A percentile compares a stretch with the other conserved stretches of the same genome.
phyloP scores from a whole-genome alignment of 2,797 vertebrate species.

The Eulemur coronatus region DNA sequence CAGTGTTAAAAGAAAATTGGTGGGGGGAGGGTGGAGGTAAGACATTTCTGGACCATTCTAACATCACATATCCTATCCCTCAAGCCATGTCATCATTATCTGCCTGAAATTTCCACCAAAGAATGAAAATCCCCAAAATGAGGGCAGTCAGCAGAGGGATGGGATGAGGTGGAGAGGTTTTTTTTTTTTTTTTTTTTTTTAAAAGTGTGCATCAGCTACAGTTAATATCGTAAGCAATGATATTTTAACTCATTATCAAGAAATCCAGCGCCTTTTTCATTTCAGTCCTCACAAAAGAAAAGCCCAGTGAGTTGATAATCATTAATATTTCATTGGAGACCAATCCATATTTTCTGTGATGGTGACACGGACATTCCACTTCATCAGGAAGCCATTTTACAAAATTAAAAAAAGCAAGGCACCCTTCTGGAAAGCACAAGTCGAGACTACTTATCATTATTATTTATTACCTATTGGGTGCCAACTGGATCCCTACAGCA shows the following conservation, averaged over 20 bases:
- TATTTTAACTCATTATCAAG: constrained; percentile 39
- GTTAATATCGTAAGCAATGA: not conserved
- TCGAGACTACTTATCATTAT: constrained; percentile 60
- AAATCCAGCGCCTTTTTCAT: constrained; percentile 40
- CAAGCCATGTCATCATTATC: not conserved
- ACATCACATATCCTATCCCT: not conserved
- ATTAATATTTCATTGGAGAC: constrained; percentile 75
- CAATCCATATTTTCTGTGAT: constrained; percentile 64
- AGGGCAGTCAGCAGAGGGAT: not conserved
- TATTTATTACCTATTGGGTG: constrained; percentile 71
- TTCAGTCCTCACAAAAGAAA: constrained; percentile 40
- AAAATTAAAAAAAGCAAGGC: constrained; percentile 68
- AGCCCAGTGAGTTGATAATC: constrained; percentile 56
- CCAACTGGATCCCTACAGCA: constrained; percentile 6
- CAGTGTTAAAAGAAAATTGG: not conserved
- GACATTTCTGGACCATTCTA: not conserved
- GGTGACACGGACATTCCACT: constrained; percentile 60
- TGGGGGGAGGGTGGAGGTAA: not conserved
- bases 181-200: too few relatives aligned
- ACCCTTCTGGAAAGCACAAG: constrained; percentile 65
- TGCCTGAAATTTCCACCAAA: not conserved
- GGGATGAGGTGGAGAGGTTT: not conserved
- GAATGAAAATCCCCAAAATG: not conserved
- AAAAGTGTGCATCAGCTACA: not conserved
- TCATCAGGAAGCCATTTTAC: constrained; percentile 70